These are phyloP conservation scores for Caenorhabditis sinica DNA, from an alignment of 2,888 invertebrate species.

Conservation along the genomic window DNA sequence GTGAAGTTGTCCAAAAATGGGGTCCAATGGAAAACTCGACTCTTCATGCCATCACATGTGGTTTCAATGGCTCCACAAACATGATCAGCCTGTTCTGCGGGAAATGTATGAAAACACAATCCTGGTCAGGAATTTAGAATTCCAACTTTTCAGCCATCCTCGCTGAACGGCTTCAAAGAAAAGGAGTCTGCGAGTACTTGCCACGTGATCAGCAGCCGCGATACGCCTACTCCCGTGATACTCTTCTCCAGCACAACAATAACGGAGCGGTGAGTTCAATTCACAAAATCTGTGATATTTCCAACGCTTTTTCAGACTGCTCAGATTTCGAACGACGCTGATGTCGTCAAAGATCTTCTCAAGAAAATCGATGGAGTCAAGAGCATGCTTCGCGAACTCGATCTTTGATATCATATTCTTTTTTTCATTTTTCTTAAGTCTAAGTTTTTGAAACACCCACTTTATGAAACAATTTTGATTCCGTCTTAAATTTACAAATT, in stretches of 20 bases:
- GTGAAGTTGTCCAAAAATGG: conserved; percentile 61
- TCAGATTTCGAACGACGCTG: conserved; percentile 41
- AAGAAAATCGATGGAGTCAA: conserved; percentile 47
- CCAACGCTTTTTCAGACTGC: conserved; percentile 22
- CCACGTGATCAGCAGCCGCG: conserved; percentile 32
- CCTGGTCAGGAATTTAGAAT: background rate
- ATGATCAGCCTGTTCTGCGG: conserved; percentile 50
- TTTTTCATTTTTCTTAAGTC: background rate
- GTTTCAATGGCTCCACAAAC: conserved; percentile 47
- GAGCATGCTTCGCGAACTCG: conserved; percentile 40
- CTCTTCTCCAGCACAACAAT: conserved; percentile 31
- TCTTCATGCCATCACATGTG: conserved; percentile 29
- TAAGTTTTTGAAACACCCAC: background rate
- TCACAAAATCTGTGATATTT: background rate
- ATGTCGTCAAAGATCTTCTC: conserved; percentile 44
- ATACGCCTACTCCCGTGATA: conserved; percentile 43
- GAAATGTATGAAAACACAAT: conserved; percentile 34
- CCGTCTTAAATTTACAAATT: background rate
- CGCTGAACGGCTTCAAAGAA: conserved; percentile 51
- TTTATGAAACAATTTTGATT: background rate
- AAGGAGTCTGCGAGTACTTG: conserved; percentile 54
- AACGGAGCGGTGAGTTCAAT: conserved; percentile 11
- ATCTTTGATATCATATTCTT: background rate
- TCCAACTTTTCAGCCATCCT: conserved; percentile 46
- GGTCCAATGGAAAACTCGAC: conserved; percentile 20